Evolutionary conservation across 2,113 vertebrate genomes (phyloP).

Genomic region (Procavia capensis): DNA sequence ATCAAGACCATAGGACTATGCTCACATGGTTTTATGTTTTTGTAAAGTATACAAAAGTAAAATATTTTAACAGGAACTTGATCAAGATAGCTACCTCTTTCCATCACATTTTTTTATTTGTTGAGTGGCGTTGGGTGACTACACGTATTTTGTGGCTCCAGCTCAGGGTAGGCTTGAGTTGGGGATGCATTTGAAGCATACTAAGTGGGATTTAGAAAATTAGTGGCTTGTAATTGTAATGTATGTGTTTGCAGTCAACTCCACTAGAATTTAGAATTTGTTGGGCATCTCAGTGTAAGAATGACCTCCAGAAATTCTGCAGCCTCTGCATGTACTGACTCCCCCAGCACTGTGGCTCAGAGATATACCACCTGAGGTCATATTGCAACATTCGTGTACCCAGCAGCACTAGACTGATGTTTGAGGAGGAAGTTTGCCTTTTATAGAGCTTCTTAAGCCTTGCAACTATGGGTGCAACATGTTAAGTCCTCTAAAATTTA

Average conservation of each 20-base stretch:
- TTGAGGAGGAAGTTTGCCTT: not conserved
- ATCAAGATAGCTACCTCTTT: constrained; percentile 25
- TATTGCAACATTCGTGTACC: not conserved
- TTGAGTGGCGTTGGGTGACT: not conserved
- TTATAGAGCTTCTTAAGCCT: not conserved
- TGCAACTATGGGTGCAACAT: not conserved
- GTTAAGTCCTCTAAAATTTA: not conserved
- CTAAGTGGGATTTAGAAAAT: not conserved
- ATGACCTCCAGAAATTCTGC: not conserved
- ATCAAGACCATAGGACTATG: not conserved
- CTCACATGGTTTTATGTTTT: too few relatives aligned
- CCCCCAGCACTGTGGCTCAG: not conserved
- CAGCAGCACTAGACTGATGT: not conserved
- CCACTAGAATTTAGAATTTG: not conserved
- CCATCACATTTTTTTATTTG: not conserved
- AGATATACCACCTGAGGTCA: not conserved
- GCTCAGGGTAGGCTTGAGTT: not conserved
- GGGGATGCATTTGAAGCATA: not conserved
- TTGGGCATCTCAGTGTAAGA: not conserved
- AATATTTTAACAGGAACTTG: not conserved
- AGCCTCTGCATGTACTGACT: not conserved
- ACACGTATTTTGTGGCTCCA: not conserved
- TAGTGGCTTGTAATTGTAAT: not conserved
- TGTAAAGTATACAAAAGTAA: not conserved
- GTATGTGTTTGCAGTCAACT: not conserved